These are phyloP conservation scores for Horisme vitalbata DNA, from an alignment of 2,888 invertebrate species.

Conservation along the genomic window DNA sequence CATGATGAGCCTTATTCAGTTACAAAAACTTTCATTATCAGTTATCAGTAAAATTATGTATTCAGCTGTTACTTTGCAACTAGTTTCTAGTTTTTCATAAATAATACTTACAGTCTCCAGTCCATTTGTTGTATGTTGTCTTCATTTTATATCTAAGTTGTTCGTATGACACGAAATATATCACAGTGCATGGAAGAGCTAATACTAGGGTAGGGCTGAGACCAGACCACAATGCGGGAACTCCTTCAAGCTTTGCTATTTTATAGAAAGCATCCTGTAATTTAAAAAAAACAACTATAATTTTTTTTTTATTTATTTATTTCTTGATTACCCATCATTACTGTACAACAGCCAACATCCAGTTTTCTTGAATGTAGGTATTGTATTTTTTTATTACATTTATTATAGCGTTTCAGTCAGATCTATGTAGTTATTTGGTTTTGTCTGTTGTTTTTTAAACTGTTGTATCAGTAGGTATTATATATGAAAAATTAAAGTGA, in stretches of 20 bases:
- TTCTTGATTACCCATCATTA: no score
- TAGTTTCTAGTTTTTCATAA: background rate
- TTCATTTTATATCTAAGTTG: conserved; percentile 88
- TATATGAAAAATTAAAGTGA: no score
- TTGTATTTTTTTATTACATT: no score
- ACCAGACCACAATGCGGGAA: conserved; percentile 97
- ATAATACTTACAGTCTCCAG: conserved; percentile 57
- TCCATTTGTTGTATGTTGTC: conserved; percentile 73
- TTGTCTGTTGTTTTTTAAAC: no score
- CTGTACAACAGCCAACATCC: no score
- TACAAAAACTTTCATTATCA: background rate
- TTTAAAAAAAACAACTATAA: no score
- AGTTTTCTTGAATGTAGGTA: no score
- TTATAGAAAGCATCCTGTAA: conserved; percentile 96
- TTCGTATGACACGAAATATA: conserved; percentile 99
- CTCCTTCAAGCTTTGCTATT: conserved; percentile 94
- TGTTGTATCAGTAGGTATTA: no score
- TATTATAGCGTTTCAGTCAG: no score
- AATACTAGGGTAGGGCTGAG: conserved; percentile 97
- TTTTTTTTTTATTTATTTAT: no score
- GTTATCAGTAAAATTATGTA: background rate
- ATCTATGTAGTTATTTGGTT: no score
- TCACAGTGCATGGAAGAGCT: conserved; percentile 97
- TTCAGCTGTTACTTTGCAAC: background rate
- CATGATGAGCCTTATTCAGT: background rate